Evolutionary conservation across 2,888 invertebrate species (phyloP), one percentile per base, ranked within the genome.

Genomic region (Pecten maximus): DNA sequence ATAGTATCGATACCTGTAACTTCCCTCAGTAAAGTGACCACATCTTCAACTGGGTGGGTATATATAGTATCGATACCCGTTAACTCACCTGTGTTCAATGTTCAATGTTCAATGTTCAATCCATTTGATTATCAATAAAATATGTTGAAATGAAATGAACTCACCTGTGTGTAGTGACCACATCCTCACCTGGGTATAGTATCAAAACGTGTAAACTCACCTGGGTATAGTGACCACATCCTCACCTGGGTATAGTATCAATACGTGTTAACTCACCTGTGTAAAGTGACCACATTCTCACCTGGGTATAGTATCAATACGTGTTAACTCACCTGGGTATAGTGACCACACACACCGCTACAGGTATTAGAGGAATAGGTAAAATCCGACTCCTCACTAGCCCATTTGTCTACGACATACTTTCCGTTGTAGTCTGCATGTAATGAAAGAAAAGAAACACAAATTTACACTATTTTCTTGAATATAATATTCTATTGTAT

Each of bases 141-240:
- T n/a, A n/a, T n/a, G n/a, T n/a, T n/a, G n/a, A n/a, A n/a, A n/a
- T n/a, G n/a, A n/a, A n/a, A n/a, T n/a, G n/a, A n/a, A n/a, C n/a
- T n/a, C 86, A 89, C 19, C 44, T 86, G 15, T 60, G 40, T n/a
- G 74, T 87, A 16, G 40, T 87, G 44, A 8, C 44, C 44, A 44
- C 44, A 44, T 12, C 4, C 44, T 44, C 12, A 44, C 44, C 44
- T 44, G 44, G 4, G 44, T 44, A 44, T 8, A 44, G 44, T 44
- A 8, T 44, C 12, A 4, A 44, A 4, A 44, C 44, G 8, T 44
- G 12, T 12, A 6, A 48, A 48, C 40, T 35, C 74, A 89, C 89
- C 89, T 89, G 89, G 0, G 89, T 89, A 48, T 89, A 89, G 28
- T 89, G 89, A 8, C 89, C 89, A 44, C 89, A 89, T 12, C 4